phyloP scores from a whole-genome alignment of 2,113 vertebrate genomes.

The Cyanoliseus patagonus region DNA sequence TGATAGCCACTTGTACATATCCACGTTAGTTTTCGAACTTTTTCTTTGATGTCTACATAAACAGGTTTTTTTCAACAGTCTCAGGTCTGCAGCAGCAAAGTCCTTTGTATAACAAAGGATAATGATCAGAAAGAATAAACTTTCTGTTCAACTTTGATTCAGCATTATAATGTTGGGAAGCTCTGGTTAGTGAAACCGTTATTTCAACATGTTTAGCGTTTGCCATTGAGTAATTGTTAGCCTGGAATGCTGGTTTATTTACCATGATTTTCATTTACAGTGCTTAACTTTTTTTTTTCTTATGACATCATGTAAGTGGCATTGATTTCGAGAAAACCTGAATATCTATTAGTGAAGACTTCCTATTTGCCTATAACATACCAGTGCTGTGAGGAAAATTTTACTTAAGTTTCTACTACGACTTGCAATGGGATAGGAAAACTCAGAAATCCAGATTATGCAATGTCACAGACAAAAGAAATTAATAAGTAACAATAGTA shows the following conservation, averaged over 20 bases:
- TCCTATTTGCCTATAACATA: background rate
- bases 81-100: background rate
- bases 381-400: background rate
- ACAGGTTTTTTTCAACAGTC: background rate
- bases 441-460: background rate
- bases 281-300: background rate
- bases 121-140: background rate
- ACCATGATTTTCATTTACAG: background rate
- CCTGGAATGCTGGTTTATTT: background rate
- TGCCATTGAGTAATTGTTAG: background rate
- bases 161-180: background rate
- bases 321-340: background rate
- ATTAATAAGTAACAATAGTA: background rate
- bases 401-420: background rate
- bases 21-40: background rate
- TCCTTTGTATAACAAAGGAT: background rate
- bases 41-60: background rate
- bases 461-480: background rate
- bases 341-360: background rate
- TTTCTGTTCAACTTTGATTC: background rate
- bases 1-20: background rate
- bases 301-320: background rate
- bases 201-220: background rate
- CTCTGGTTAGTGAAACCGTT: background rate
- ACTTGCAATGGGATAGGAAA: background rate